These are phyloP conservation scores for Drosophila azteca DNA, from an alignment of 1,140 invertebrate genomes.

Conservation along the genomic window DNA sequence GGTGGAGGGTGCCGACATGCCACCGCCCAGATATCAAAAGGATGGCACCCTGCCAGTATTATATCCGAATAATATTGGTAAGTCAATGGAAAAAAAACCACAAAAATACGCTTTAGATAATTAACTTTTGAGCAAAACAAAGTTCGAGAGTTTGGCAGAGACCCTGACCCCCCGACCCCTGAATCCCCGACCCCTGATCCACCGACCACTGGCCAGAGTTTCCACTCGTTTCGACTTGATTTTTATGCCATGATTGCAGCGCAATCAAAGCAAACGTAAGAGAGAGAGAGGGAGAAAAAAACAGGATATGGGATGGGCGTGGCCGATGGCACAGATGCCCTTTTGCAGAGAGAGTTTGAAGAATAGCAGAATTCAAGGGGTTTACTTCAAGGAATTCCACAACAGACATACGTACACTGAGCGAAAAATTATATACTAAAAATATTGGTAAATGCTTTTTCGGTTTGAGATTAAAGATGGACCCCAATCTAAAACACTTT, in stretches of 20 bases:
- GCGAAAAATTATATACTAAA: too few species aligned
- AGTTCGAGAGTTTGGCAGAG: conserved; percentile 48
- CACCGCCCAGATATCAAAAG: conserved; percentile 83
- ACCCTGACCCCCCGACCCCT: conserved; percentile 7
- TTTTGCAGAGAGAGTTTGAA: too few species aligned
- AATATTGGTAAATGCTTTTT: too few species aligned
- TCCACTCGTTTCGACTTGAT: conserved; percentile 57
- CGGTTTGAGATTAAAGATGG: too few species aligned
- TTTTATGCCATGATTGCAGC: conserved; percentile 76
- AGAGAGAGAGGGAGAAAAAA: too few species aligned
- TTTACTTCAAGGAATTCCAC: too few species aligned
- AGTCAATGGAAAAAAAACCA: conserved; percentile 35
- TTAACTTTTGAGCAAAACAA: conserved; percentile 77
- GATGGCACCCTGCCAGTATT: conserved; percentile 84
- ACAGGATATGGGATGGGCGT: too few species aligned
- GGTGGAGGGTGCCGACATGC: conserved; percentile 84
- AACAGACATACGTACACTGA: too few species aligned
- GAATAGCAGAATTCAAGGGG: too few species aligned
- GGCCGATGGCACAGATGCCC: too few species aligned
- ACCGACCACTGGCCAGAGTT: not conserved
- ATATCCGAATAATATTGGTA: conserved; percentile 84
- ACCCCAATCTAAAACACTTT: too few species aligned
- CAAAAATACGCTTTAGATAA: conserved; percentile 76
- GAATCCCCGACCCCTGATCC: conserved; percentile 1
- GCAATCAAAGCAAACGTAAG: conserved; percentile 68